Evolutionary conservation across 2,113 vertebrate genomes (phyloP).

Genomic region (Bos javanicus): DNA sequence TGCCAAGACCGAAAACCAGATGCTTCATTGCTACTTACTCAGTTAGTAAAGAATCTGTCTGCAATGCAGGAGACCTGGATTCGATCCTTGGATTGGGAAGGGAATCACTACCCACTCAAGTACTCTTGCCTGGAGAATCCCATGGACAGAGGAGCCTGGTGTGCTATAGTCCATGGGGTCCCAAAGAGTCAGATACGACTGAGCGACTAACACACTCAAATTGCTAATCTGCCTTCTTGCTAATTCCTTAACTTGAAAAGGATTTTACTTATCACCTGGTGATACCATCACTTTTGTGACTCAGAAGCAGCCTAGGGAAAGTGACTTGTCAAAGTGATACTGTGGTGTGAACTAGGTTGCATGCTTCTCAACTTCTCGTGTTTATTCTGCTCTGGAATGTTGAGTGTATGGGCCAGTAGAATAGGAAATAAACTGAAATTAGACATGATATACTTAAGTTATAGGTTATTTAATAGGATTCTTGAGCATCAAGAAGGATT

Average conservation of each 20-base stretch:
- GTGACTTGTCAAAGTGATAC: neutral
- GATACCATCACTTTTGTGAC: neutral
- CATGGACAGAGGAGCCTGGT: neutral
- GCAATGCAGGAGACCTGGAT: fast-evolving
- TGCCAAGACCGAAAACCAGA: neutral
- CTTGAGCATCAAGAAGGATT: neutral
- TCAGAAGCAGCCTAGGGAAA: neutral
- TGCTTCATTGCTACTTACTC: neutral
- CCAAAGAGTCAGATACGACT: neutral
- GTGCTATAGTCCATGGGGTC: neutral
- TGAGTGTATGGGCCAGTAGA: neutral
- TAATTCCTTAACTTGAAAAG: neutral
- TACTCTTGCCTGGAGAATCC: neutral
- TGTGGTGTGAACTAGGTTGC: neutral
- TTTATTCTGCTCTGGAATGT: neutral
- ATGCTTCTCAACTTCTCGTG: neutral
- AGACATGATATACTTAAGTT: neutral
- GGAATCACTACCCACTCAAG: neutral
- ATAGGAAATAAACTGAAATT: neutral
- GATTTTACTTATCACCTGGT: neutral
- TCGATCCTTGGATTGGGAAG: neutral
- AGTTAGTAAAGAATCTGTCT: neutral
- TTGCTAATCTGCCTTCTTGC: neutral
- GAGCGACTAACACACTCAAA: neutral
- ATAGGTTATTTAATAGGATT: neutral